Conservation (phyloP, 1,140 invertebrate genomes). For the Stegodyphus dumicola region DNA sequence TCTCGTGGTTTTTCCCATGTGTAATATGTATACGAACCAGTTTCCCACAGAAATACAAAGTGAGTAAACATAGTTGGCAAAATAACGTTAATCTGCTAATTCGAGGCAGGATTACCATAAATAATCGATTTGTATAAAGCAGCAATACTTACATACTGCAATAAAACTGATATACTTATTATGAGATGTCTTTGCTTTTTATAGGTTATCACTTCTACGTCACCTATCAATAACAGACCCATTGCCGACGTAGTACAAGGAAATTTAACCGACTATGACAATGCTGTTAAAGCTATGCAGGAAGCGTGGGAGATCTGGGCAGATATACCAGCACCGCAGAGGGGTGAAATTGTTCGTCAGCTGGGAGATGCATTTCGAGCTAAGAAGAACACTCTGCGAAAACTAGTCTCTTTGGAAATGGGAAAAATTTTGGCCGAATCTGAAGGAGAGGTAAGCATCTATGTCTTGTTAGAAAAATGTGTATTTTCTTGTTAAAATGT, state of each 20-base stretch:
- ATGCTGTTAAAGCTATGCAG: conserved; percentile 77
- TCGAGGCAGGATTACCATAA: too few relatives aligned
- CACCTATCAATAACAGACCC: conserved; percentile 85
- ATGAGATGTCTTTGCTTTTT: neutral
- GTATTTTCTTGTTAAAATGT: too few relatives aligned
- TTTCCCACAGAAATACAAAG: too few relatives aligned
- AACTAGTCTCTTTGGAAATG: conserved; percentile 92
- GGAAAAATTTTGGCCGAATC: conserved; percentile 92
- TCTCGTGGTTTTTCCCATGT: too few relatives aligned
- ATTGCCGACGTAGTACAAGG: conserved; percentile 89
- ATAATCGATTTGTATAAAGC: too few relatives aligned
- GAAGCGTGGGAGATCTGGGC: conserved; percentile 79
- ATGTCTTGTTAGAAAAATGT: too few relatives aligned
- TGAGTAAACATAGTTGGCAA: too few relatives aligned
- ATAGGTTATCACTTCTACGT: conserved; percentile 78
- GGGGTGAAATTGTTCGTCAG: conserved; percentile 95
- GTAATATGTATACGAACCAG: too few relatives aligned
- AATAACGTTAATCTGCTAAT: too few relatives aligned
- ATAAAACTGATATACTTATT: too few relatives aligned
- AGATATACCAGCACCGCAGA: conserved; percentile 84
- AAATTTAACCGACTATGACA: conserved; percentile 80
- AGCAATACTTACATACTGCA: too few relatives aligned
- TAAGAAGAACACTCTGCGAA: conserved; percentile 86
- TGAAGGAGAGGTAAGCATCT: conserved; percentile 77
- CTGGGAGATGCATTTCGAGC: conserved; percentile 92